A percentile compares a stretch with the other conserved stretches of the same genome.
phyloP scores from a whole-genome alignment of 1,140 invertebrate genomes.

The Diploscapter pachys region DNA sequence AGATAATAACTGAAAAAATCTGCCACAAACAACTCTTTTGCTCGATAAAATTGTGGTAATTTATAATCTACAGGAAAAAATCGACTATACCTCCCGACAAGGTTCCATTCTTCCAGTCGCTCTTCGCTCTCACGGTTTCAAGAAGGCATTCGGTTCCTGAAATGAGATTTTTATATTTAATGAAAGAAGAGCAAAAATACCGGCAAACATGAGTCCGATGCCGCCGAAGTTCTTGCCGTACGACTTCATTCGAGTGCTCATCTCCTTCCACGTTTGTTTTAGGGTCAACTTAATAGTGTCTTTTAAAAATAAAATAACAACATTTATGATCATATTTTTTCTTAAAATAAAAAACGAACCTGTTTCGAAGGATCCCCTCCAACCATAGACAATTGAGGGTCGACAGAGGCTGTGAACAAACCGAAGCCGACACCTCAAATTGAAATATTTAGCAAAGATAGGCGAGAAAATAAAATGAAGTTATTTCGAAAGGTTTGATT shows the following conservation, averaged over 20 bases:
- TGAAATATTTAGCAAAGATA: background rate
- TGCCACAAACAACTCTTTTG: too few species aligned
- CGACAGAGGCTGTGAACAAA: slow-evolving; percentile 88
- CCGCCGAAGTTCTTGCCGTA: slow-evolving; percentile 97
- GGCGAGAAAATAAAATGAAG: background rate
- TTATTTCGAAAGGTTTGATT: too few species aligned
- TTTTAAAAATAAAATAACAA: too few species aligned
- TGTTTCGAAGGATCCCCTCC: slow-evolving; percentile 71
- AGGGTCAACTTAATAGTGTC: slow-evolving; percentile 58
- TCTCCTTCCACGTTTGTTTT: slow-evolving; percentile 69
- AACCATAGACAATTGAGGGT: slow-evolving; percentile 74
- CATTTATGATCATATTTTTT: background rate
- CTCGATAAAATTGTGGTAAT: too few species aligned
- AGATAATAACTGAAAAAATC: too few species aligned
- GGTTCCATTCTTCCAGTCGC: slow-evolving; percentile 86
- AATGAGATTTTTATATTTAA: background rate
- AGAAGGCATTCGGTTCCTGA: slow-evolving; percentile 61
- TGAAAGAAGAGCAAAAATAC: background rate
- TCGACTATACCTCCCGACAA: slow-evolving; percentile 16
- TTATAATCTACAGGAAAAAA: slow-evolving; percentile 58
- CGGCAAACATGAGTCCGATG: slow-evolving; percentile 83
- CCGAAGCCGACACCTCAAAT: slow-evolving; percentile 78
- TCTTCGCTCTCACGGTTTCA: slow-evolving; percentile 73
- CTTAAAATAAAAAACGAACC: slow-evolving; percentile 78
- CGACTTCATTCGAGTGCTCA: slow-evolving; percentile 80